Evolutionary conservation across 2,113 vertebrate species (phyloP).

Genomic region (Lampris incognitus): DNA sequence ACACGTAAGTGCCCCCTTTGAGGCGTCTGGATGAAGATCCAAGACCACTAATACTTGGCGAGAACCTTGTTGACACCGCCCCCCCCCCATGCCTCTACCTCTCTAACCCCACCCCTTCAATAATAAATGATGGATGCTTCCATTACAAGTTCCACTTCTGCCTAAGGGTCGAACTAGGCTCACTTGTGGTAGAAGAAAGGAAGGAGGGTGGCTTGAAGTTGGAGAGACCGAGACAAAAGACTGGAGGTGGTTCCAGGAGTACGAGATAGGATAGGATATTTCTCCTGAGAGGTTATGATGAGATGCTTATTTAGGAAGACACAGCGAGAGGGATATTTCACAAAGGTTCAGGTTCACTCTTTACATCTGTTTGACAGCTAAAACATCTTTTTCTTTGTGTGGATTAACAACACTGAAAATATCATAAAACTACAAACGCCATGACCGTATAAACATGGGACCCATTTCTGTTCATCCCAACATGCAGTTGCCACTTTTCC

Average conservation of each 20-base stretch:
- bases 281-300: not conserved
- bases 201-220: too few species aligned
- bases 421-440: too few species aligned
- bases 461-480: too few species aligned
- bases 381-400: too few species aligned
- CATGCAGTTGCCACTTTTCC: too few species aligned
- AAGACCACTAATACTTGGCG: constrained; percentile 57
- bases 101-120: constrained; percentile 79
- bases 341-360: too few species aligned
- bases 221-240: not conserved
- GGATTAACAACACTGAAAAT: too few species aligned
- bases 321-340: too few species aligned
- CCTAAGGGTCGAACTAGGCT: constrained; percentile 64
- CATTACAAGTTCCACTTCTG: constrained; percentile 82
- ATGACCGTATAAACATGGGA: too few species aligned
- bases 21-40: too few species aligned
- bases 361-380: too few species aligned
- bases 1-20: too few species aligned
- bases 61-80: constrained; percentile 3
- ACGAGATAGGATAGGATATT: not conserved
- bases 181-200: constrained; percentile 69
- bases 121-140: constrained; percentile 86
- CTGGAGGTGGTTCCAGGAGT: not conserved
- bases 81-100: not conserved
- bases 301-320: constrained; percentile 7